Evolutionary conservation across 1,140 invertebrate genomes (phyloP).

Genomic region (Pseudomyrmex concolor): DNA sequence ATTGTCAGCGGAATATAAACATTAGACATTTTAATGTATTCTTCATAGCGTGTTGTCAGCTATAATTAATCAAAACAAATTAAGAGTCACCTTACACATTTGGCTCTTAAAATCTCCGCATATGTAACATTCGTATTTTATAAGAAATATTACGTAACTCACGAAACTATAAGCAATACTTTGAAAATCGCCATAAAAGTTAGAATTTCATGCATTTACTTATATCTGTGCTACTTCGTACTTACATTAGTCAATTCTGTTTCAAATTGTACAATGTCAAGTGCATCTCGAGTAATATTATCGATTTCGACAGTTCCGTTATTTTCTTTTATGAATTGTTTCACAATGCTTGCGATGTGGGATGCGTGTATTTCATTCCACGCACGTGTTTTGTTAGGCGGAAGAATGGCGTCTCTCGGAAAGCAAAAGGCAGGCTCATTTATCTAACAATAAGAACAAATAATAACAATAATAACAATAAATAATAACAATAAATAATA

Average conservation of each 20-base stretch:
- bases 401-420: not conserved
- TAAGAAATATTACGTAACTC: not conserved
- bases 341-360: not conserved
- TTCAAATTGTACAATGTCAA: slow-evolving; percentile 17
- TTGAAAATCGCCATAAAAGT: not conserved
- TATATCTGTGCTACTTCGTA: not conserved
- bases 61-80: not conserved
- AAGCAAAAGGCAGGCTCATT: not conserved
- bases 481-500: no score
- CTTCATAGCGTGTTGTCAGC: not conserved
- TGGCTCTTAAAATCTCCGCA: not conserved
- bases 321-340: no score
- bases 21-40: not conserved
- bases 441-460: no score
- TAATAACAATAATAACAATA: no score
- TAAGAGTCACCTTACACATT: not conserved
- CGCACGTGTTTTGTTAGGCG: no score
- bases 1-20: not conserved
- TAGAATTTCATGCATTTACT: not conserved
- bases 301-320: not conserved
- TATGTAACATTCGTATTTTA: not conserved
- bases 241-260: not conserved
- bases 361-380: not conserved
- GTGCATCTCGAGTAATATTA: not conserved
- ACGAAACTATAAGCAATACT: not conserved